Percentiles rank a stretch among this genome's conserved stretches.
Evolutionary conservation across 2,113 vertebrate species (phyloP).

Genomic region (Gallinago media): DNA sequence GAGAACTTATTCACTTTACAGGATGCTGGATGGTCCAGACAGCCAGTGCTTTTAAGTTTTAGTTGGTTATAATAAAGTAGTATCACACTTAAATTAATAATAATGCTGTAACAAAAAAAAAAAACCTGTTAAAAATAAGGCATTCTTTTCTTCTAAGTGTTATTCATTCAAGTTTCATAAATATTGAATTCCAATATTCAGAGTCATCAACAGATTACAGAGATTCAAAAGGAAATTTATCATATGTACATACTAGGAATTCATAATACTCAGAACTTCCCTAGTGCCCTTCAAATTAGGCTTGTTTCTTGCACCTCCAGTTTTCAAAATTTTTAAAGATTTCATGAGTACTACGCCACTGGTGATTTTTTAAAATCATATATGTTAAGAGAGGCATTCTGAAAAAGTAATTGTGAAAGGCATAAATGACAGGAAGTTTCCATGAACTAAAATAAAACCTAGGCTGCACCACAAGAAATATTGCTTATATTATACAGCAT

Average conservation of each 20-base stretch:
- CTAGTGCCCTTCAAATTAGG: background rate
- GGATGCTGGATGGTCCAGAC: background rate
- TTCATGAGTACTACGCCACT: too few relatives aligned
- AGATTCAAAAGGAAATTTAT: background rate
- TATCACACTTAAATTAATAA: background rate
- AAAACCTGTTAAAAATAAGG: background rate
- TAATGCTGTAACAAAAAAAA: background rate
- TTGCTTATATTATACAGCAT: background rate
- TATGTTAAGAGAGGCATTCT: background rate
- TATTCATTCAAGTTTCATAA: background rate
- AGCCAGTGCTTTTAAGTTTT: background rate
- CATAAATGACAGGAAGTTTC: background rate
- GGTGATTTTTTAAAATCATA: background rate
- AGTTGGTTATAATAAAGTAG: background rate
- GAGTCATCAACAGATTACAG: background rate
- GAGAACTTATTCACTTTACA: background rate
- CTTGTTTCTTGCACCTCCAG: accelerated
- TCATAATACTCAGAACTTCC: background rate
- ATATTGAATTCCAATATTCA: background rate
- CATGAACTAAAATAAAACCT: background rate
- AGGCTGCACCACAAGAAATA: background rate
- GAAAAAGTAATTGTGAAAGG: background rate
- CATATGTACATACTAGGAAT: background rate
- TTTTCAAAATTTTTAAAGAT: background rate
- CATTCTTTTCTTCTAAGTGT: background rate